Evolutionary conservation across 1,140 invertebrate species (phyloP).

Genomic region (Musca vetustissima): DNA sequence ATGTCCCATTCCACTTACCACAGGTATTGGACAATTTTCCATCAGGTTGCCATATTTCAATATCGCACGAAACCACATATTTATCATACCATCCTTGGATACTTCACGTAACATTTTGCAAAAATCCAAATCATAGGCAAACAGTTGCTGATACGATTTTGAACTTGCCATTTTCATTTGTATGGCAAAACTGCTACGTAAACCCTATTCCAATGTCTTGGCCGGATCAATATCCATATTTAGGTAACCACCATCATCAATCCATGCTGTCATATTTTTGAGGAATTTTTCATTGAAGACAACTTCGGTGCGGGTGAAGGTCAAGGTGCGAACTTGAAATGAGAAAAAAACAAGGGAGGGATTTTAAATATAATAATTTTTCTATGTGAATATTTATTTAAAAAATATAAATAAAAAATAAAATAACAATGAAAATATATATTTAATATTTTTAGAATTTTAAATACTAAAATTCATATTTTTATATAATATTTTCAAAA

Average conservation of each 20-base stretch:
- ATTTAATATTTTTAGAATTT: no score
- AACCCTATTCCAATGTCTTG: background rate
- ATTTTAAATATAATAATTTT: no score
- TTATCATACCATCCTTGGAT: background rate
- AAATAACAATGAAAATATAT: no score
- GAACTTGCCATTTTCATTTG: background rate
- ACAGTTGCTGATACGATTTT: background rate
- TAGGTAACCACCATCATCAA: background rate
- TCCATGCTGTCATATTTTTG: background rate
- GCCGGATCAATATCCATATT: background rate
- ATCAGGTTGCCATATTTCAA: background rate
- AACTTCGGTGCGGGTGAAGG: background rate
- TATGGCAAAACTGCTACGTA: background rate
- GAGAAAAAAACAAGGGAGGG: no score
- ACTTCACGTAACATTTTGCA: constrained; percentile 1
- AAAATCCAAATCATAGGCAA: background rate
- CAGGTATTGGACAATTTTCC: constrained; percentile 8
- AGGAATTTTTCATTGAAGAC: background rate
- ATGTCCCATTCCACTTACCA: no score
- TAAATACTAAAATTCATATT: no score
- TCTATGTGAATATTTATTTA: no score
- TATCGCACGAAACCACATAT: background rate
- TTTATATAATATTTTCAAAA: no score
- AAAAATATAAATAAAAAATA: no score
- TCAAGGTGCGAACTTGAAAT: background rate